Base-by-base conservation (phyloP, 2,888 invertebrate genomes). In the Suillia variegata region DNA sequence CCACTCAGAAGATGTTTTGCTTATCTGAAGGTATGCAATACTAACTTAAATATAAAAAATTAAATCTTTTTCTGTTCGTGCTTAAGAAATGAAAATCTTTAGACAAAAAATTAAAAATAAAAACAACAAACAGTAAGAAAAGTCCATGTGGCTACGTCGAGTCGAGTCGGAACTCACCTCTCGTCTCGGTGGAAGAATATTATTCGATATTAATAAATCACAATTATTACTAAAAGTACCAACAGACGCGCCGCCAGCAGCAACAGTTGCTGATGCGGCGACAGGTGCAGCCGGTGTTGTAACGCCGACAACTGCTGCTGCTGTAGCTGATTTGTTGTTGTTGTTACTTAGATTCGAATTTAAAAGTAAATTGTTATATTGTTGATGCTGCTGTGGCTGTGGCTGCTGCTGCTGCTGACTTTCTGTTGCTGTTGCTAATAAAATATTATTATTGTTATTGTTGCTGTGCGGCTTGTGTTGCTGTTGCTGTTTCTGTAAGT, bases 131-230 rank as follows among this genome's bases (percentile, higher is more conserved):
- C n/a, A n/a, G n/a, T n/a, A n/a, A n/a, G n/a, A n/a, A n/a, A n/a
- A n/a, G n/a, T 5, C 13, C 50, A 45, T 45, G 45, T 20, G 13
- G 13, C 17, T 8, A 31, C n/a, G n/a, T n/a, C 38, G 3, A 38
- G 12, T 13, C 34, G 10, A 20, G 13, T 2, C 18, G 18, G 1
- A 38, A 65, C 70, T 74, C 69, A 82, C 82, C 80, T 81, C 82
- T 77, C 79, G 75, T 73, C 76, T 78, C 74, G 80, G 80, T 77
- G 80, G 79, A 74, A 80, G 78, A 72, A 80, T 71, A 75, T 82
- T 82, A 74, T 81, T 82, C 63, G 82, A 74, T 78, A 80, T 75
- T 68, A 77, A 72, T 70, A 79, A 74, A 80, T 79, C 80, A 77
- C 79, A 80, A 80, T 80, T 80, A 74, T 74, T 79, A 67, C 74